These are phyloP conservation scores for Saccostrea glomerata DNA, from an alignment of 1,140 invertebrate genomes.

Conservation along the genomic window DNA sequence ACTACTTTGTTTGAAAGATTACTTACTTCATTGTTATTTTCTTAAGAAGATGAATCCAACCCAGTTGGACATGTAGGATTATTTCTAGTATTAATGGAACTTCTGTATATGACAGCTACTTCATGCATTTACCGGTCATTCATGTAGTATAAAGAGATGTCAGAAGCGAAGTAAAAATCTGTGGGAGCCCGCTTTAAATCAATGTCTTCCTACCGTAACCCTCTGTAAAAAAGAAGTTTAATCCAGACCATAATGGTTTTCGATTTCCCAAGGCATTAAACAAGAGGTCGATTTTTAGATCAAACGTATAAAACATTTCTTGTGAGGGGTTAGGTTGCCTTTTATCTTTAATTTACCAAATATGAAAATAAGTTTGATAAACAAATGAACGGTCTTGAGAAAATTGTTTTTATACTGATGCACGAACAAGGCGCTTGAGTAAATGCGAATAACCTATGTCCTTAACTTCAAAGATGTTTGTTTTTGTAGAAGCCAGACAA, in stretches of 20 bases:
- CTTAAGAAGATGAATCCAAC: no score
- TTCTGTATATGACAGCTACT: no score
- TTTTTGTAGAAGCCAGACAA: slow-evolving; percentile 3
- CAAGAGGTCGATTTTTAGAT: neutral
- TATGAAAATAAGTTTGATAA: slow-evolving; percentile 6
- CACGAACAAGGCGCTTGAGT: neutral
- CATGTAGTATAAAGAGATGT: no score
- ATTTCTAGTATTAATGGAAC: no score
- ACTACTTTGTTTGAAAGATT: no score
- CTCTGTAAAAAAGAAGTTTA: neutral
- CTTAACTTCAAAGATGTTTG: neutral
- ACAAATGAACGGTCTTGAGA: neutral
- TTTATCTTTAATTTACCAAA: slow-evolving; percentile 30
- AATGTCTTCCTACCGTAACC: no score
- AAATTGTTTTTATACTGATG: neutral
- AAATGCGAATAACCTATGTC: neutral
- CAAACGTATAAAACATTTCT: slow-evolving; percentile 6
- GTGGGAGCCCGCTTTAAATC: no score
- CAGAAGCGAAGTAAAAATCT: no score
- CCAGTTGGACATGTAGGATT: no score
- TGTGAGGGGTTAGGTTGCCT: neutral
- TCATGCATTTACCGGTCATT: no score
- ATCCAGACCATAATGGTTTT: neutral
- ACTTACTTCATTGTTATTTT: no score
- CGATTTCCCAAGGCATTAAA: neutral